phyloP scores from a whole-genome alignment of 2,797 vertebrate genomes.

The Labroides dimidiatus region DNA sequence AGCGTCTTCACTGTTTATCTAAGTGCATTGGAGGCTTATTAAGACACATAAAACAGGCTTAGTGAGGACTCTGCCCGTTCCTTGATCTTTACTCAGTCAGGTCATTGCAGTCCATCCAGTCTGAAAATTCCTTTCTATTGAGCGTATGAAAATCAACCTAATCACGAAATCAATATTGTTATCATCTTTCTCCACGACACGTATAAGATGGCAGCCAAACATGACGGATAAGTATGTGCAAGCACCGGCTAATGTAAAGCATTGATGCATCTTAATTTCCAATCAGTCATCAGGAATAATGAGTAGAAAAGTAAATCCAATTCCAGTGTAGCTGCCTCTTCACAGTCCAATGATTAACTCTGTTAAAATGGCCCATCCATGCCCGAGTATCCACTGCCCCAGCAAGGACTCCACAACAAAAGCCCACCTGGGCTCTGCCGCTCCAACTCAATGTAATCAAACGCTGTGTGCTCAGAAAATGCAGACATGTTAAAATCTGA shows the following conservation, averaged over 20 bases:
- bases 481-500: constrained; percentile 82
- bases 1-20: not conserved
- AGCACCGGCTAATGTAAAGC: constrained; percentile 47
- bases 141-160: not conserved
- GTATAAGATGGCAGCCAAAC: constrained; percentile 26
- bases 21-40: not conserved
- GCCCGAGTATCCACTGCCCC: constrained; percentile 19
- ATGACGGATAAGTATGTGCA: constrained; percentile 53
- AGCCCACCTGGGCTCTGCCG: constrained; percentile 64
- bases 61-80: not conserved
- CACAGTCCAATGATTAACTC: constrained; percentile 54
- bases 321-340: constrained; percentile 49
- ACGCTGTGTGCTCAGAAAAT: constrained; percentile 74
- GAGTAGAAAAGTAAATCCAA: constrained; percentile 47
- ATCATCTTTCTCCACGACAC: constrained; percentile 19
- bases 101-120: not conserved
- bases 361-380: constrained; percentile 36
- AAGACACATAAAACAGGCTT: not conserved
- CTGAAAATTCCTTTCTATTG: not conserved
- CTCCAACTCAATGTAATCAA: constrained; percentile 72
- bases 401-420: constrained; percentile 71
- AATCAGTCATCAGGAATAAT: constrained; percentile 61
- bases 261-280: constrained; percentile 52
- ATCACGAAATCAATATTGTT: constrained; percentile 27
- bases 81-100: not conserved